Conservation (phyloP, 2,113 vertebrate species). For the rabbit (Oryctolagus cuniculus) region mOryCun1.1 NC_091438.1:99325001-99325500, state of each 20-base stretch:
- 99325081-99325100: background rate
- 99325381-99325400: background rate
- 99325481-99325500: background rate
- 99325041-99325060: background rate
- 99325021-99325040: background rate
- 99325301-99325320: background rate
- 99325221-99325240: background rate
- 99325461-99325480: background rate
- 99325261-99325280: background rate
- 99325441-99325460: background rate
- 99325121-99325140: background rate
- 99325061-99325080: background rate
- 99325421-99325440: background rate
- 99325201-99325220: background rate
- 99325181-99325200: background rate
- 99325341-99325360: background rate
- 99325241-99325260: background rate
- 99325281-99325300: background rate
- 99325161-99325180: background rate
- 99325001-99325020: background rate
- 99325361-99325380: background rate
- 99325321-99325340: background rate
- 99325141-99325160: background rate
- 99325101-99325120: background rate
- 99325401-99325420: background rate